These are phyloP conservation scores for Nothura maculosa DNA, from an alignment of 2,797 vertebrate species.

Conservation along the genomic window DNA sequence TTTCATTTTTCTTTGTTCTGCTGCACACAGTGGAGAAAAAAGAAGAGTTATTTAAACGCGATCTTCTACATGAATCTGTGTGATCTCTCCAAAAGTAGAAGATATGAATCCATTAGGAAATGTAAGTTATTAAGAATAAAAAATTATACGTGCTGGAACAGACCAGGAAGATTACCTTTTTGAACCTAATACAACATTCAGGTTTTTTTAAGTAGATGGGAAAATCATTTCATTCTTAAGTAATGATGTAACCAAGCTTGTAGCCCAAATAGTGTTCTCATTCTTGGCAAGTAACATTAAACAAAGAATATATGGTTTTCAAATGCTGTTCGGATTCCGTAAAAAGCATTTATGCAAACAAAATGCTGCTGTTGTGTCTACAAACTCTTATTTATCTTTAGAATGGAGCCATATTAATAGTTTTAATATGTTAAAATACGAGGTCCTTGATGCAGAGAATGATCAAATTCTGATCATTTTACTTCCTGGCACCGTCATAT, in stretches of 20 bases:
- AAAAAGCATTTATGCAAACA: constrained; percentile 56
- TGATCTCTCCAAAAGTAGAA: neutral
- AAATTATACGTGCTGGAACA: neutral
- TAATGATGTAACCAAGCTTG: constrained; percentile 45
- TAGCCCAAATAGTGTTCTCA: constrained; percentile 66
- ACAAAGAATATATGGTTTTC: constrained; percentile 62
- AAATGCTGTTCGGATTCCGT: constrained; percentile 54
- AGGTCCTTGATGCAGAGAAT: neutral
- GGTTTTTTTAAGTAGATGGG: constrained; percentile 29
- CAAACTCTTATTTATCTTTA: constrained; percentile 54
- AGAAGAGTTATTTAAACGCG: neutral
- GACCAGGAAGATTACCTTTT: neutral
- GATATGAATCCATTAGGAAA: neutral
- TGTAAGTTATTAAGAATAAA: neutral
- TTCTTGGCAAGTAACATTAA: constrained; percentile 65
- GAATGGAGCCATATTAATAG: constrained; percentile 67
- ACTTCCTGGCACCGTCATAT: neutral
- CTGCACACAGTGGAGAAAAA: neutral
- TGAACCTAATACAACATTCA: neutral
- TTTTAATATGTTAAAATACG: constrained; percentile 38
- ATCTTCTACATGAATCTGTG: neutral
- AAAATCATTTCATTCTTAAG: constrained; percentile 52
- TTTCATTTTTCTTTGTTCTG: neutral
- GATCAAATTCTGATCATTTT: constrained; percentile 22
- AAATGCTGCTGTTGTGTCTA: constrained; percentile 65